Conservation (phyloP, 2,113 vertebrate species). For the Zosterops lateralis region DNA sequence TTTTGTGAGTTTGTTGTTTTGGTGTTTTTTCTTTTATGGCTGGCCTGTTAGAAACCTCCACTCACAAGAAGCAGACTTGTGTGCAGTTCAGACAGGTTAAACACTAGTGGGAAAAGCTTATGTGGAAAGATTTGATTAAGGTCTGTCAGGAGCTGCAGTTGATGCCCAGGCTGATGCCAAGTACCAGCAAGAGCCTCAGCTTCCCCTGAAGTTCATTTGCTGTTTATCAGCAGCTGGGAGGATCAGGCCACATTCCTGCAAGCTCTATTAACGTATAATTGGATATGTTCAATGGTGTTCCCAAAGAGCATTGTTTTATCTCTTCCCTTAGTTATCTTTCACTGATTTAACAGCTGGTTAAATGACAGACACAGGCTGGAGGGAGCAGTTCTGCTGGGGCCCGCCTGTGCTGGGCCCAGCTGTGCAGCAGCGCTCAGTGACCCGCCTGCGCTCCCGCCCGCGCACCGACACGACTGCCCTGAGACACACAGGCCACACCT, state of each 20-base stretch:
- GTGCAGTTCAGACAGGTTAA: neutral
- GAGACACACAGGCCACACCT: neutral
- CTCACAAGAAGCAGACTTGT: neutral
- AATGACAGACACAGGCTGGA: neutral
- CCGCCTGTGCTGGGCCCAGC: neutral
- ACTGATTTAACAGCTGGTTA: neutral
- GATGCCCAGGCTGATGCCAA: neutral
- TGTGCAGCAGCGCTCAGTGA: neutral
- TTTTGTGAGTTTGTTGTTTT: neutral
- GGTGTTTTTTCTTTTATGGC: neutral
- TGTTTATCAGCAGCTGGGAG: neutral
- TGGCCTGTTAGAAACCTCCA: neutral
- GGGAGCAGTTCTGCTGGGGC: neutral
- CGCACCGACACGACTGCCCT: neutral
- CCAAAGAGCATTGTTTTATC: neutral
- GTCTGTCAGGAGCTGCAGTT: neutral
- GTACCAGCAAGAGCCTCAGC: neutral
- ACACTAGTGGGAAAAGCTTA: neutral
- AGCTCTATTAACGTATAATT: neutral
- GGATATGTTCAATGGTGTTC: neutral
- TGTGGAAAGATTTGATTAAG: neutral
- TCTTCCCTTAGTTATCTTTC: neutral
- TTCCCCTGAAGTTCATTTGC: neutral
- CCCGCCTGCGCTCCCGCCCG: neutral
- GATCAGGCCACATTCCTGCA: neutral